Evolutionary conservation across 2,888 invertebrate genomes (phyloP), one percentile per base, ranked within the genome.

Genomic region (Chymomyza fuscimana): DNA sequence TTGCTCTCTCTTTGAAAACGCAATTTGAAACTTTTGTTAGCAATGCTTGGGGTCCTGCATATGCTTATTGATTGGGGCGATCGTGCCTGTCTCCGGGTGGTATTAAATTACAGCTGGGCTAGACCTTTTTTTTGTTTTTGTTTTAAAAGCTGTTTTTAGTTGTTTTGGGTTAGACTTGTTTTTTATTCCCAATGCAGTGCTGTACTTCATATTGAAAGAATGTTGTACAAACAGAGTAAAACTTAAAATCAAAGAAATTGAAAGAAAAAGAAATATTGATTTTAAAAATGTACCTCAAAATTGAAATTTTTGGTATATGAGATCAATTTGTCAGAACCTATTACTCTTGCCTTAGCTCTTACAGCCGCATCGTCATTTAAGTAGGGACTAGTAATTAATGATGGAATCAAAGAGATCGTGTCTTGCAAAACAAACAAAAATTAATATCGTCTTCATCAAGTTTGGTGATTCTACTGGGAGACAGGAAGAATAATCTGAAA

Each of bases 11-110:
- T 78, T 60, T 65, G n/a, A 58, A 69, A 84, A 81, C 69, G 83
- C 80, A 83, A 83, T 74, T 80, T 71, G 83, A 83, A 87, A 87
- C 83, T 81, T 80, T 73, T 59, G 64, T 69, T 51, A 50, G 12
- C 65, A 61, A 22, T 62, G 56, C 46, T 70, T 80, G 73, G 82
- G 62, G 74, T 82, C 58, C 58, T 72, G 69, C 70, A 72, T 75
- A 69, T 69, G 67, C 54, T 65, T 7, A 46, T 25, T 66, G 70
- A 75, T 75, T 77, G 78, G 82, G 73, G 76, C 74, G 80, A 80
- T 78, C 76, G 64, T 73, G 70, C 65, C 67, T 66, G 74, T 73
- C 77, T 76, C 79, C 87, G 77, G 84, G 81, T 68, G 68, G 70
- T 84, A 83, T 84, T 74, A 62, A 68, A 70, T 84, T 84, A 78